Conservation (phyloP, 2,797 vertebrate species). For the Periophthalmus magnuspinnatus region DNA sequence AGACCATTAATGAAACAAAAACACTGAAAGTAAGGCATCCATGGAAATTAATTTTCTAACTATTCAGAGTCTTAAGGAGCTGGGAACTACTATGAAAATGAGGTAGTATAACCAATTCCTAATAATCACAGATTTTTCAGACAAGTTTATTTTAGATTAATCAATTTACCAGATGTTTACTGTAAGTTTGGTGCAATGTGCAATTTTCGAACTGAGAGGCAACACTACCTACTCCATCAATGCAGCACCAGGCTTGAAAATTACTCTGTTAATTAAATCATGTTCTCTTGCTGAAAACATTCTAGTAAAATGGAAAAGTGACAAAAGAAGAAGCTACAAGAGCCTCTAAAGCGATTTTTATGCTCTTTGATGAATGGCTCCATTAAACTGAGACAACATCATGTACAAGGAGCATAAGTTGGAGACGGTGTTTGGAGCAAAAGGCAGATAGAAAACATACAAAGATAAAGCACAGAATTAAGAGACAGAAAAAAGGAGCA, state of each 20-base stretch:
- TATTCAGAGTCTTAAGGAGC: neutral
- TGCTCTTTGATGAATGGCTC: slow-evolving; percentile 55
- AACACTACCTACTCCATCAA: neutral
- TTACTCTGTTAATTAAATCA: neutral
- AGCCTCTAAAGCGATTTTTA: slow-evolving; percentile 52
- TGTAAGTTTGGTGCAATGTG: neutral
- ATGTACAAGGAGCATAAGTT: slow-evolving; percentile 4
- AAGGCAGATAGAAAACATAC: slow-evolving; percentile 22
- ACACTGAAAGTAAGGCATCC: neutral
- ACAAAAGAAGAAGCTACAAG: slow-evolving; percentile 51
- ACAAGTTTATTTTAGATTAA: neutral
- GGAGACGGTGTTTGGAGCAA: slow-evolving; percentile 11
- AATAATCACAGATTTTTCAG: neutral
- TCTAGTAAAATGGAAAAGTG: slow-evolving; percentile 45
- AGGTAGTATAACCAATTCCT: neutral
- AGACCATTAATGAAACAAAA: neutral
- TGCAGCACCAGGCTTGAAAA: slow-evolving; percentile 1
- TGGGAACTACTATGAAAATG: neutral
- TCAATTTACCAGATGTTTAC: neutral
- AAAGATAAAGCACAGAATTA: slow-evolving; percentile 10
- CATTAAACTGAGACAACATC: slow-evolving; percentile 47
- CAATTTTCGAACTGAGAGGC: neutral
- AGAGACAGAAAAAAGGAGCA: slow-evolving; percentile 34
- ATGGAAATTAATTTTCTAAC: neutral
- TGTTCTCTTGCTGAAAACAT: slow-evolving; percentile 6